Percentiles rank a stretch among this genome's conserved stretches.
Conservation (phyloP, 2,797 vertebrate genomes). For the Anabas testudineus region DNA sequence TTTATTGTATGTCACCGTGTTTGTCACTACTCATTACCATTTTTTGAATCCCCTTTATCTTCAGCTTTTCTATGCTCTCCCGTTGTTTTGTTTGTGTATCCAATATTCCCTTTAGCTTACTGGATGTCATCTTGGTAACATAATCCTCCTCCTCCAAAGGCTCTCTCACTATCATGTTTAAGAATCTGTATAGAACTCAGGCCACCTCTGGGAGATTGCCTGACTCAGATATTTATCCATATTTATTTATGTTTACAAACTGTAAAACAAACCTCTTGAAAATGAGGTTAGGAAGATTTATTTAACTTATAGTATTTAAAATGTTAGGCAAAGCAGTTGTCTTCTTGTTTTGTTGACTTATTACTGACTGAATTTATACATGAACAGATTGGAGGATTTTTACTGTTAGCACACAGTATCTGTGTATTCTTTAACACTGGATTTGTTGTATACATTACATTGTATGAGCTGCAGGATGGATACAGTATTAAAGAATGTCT, state of each 20-base stretch:
- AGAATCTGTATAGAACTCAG: conserved; percentile 59
- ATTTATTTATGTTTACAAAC: conserved; percentile 76
- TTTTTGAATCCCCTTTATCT: conserved; percentile 15
- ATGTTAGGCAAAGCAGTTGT: conserved; percentile 26
- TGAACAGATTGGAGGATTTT: conserved; percentile 40
- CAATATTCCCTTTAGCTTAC: conserved; percentile 27
- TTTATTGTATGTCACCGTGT: conserved; percentile 32
- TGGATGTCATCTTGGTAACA: conserved; percentile 33
- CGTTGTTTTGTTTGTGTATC: conserved; percentile 35
- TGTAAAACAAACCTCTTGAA: conserved; percentile 33
- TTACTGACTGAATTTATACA: conserved; percentile 35
- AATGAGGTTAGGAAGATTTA: conserved; percentile 40
- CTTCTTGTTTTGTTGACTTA: conserved; percentile 42
- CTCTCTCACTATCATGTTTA: conserved; percentile 37
- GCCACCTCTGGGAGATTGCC: conserved; percentile 51
- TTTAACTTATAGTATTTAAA: conserved; percentile 57
- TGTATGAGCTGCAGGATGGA: conserved; percentile 44
- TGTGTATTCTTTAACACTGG: conserved; percentile 63
- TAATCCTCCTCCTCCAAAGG: conserved; percentile 42
- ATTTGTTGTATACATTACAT: conserved; percentile 35
- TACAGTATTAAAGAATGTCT: conserved; percentile 53
- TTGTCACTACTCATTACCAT: not conserved
- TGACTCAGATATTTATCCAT: conserved; percentile 70
- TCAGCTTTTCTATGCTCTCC: conserved; percentile 11
- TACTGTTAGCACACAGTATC: conserved; percentile 69